phyloP scores from a whole-genome alignment of 2,797 vertebrate species.

The Vultur gryphus region DNA sequence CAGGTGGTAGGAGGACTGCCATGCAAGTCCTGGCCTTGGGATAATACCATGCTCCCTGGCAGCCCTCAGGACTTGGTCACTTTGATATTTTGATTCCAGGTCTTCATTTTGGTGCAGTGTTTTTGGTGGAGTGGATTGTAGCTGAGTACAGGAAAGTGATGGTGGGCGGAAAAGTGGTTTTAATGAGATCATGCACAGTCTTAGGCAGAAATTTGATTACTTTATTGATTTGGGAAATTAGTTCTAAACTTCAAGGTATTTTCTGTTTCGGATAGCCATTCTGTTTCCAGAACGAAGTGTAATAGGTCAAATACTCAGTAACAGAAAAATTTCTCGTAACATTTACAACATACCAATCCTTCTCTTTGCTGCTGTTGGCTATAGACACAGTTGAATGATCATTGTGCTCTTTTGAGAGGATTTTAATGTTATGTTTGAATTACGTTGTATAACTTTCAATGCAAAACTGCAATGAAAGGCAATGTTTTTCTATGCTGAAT shows the following conservation, averaged over 20 bases:
- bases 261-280: background rate
- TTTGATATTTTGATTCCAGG: rapidly evolving
- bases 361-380: background rate
- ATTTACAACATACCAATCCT: background rate
- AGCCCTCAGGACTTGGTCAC: background rate
- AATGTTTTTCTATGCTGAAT: background rate
- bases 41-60: rapidly evolving
- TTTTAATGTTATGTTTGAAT: background rate
- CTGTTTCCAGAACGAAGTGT: background rate
- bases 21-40: background rate
- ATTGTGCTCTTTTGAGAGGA: background rate
- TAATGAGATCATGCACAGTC: background rate
- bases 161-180: background rate
- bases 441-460: background rate
- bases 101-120: background rate
- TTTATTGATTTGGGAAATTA: background rate
- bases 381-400: background rate
- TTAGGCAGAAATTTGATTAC: background rate
- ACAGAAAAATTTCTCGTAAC: background rate
- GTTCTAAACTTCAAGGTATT: background rate
- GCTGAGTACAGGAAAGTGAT: background rate
- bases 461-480: background rate
- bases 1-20: background rate
- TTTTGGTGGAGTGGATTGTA: background rate
- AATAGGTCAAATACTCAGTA: background rate